Evolutionary conservation across 2,888 invertebrate genomes (phyloP), one percentile per base, ranked within the genome.

Genomic region (Scaeva pyrastri): DNA sequence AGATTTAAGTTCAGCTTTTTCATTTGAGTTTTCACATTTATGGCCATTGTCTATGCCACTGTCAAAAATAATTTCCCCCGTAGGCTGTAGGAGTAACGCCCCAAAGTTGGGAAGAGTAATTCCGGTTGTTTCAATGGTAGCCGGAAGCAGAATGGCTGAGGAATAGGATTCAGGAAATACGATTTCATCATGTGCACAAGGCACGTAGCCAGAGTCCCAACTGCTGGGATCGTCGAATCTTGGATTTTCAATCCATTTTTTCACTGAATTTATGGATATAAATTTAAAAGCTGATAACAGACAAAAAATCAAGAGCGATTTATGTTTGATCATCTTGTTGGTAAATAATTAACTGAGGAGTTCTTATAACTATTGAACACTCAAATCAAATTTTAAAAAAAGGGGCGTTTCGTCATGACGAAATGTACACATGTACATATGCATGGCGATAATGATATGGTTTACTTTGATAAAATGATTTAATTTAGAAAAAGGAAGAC

Each of bases 151-250:
- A 56, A 92, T 50, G 1, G 91, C 75, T 1, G 92, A 91, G 8
- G 90, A 89, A 88, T 89, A 93, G 21, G 84, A 55, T 56, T 88
- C 87, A 0, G 93, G 92, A 88, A 92, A 93, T 2, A 91, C 88
- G 10, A 91, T 89, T 74, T 90, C 88, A 75, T 93, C 93, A 1
- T 87, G 86, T 0, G 88, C 76, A 73, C 92, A 91, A 1, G 93
- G 92, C 56, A 90, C 19, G 62, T 90, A 89, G 1, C 88, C 89
- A 19, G 90, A 90, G 41, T 89, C 16, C 92, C 92, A 92, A 12
- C 89, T 88, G 2, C 88, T 77, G 1, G 90, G 88, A 86, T 89
- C 88, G 26, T 86, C 75, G 41, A 92, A 91, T 12, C 89, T 88
- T 19, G 89, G 88, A 43, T 88, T 89, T 12, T 89, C 90, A 16